Percentiles rank a stretch among this genome's conserved stretches.
phyloP scores from a whole-genome alignment of 30 jellyfish, hydroid and myxozoan species.

The Clytia hemisphaerica region DNA sequence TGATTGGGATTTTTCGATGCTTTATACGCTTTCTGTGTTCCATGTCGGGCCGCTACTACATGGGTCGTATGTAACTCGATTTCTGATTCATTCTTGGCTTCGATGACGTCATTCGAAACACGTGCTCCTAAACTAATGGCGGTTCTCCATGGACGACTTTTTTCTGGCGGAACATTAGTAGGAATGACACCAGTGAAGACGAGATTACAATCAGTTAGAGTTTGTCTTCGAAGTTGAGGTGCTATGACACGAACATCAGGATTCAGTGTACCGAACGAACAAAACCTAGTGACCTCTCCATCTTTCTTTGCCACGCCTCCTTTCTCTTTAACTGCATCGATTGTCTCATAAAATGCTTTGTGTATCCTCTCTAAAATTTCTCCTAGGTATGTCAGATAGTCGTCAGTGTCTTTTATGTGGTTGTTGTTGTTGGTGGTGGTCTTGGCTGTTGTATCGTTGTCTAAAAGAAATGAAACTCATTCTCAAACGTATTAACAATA shows the following conservation, averaged over 20 bases:
- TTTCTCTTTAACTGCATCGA: constrained; percentile 65
- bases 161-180: constrained; percentile 51
- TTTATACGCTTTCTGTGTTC: constrained; percentile 87
- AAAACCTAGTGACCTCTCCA: constrained; percentile 52
- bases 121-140: constrained; percentile 90
- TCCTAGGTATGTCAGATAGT: constrained; percentile 72
- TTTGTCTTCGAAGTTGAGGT: constrained; percentile 74
- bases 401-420: constrained; percentile 63
- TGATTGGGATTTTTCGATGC: constrained; percentile 55
- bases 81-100: not conserved
- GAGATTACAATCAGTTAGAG: constrained; percentile 64
- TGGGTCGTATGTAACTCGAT: constrained; percentile 53
- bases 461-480: too few relatives aligned
- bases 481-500: too few relatives aligned
- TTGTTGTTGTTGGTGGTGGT: too few relatives aligned
- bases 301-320: constrained; percentile 85
- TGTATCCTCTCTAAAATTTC: constrained; percentile 85
- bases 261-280: constrained; percentile 65
- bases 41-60: constrained; percentile 94
- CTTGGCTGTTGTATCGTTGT: too few relatives aligned
- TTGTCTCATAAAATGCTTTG: constrained; percentile 66
- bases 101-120: constrained; percentile 47
- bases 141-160: constrained; percentile 72
- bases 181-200: constrained; percentile 96
- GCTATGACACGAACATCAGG: constrained; percentile 80